These are phyloP conservation scores for Argyrosomus japonicus DNA, from an alignment of 2,113 vertebrate genomes.

Conservation along the genomic window DNA sequence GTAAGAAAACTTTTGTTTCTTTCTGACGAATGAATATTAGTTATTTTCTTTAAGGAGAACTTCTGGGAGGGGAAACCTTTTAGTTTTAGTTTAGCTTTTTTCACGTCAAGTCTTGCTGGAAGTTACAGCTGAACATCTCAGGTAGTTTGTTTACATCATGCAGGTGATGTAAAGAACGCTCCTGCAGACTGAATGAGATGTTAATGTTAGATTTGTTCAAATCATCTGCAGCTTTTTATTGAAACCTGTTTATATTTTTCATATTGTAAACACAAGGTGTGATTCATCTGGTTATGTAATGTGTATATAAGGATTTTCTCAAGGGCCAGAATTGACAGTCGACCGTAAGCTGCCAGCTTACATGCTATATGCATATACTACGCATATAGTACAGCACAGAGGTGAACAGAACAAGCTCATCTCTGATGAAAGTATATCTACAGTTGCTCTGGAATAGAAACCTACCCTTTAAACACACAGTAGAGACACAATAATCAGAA, in stretches of 20 bases:
- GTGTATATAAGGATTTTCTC: neutral
- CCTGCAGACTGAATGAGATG: neutral
- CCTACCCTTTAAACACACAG: neutral
- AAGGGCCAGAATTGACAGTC: neutral
- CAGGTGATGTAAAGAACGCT: neutral
- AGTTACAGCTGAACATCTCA: neutral
- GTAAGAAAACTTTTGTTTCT: constrained; percentile 58
- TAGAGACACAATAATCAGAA: neutral
- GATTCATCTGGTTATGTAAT: constrained; percentile 10
- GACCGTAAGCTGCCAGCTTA: constrained; percentile 12
- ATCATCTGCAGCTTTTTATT: neutral
- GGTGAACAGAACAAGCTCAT: neutral
- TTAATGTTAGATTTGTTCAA: neutral
- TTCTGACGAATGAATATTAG: neutral
- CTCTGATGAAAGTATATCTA: neutral
- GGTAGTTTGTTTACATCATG: neutral
- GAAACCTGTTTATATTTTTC: neutral
- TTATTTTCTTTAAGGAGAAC: neutral
- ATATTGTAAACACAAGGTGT: neutral
- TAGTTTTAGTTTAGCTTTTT: too few species aligned
- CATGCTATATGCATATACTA: neutral
- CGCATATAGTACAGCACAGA: neutral
- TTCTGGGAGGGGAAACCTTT: neutral
- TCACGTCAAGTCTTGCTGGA: neutral
- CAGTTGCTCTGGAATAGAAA: neutral